Base-by-base conservation (phyloP, 2,888 invertebrate species). In the Philereme vetulata region DNA sequence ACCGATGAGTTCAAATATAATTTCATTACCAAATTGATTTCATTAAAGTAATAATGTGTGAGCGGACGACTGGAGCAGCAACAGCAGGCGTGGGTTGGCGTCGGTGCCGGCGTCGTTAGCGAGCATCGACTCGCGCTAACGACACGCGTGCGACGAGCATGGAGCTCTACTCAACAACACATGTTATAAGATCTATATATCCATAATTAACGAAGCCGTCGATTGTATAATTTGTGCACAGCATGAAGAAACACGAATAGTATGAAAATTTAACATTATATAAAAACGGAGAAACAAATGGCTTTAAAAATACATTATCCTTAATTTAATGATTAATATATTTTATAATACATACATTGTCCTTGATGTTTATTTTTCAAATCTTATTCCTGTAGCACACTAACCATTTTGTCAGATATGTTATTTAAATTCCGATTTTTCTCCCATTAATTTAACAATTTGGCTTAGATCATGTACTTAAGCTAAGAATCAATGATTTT, bases 341-440 rank as follows among this genome's bases (percentile, higher is more conserved):
- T 11, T 87, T 86, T 88, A 90, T 87, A 86, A 86, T 90, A 91
- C 87, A 90, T 86, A 90, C 88, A 91, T 86, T 88, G 90, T 88
- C 87, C 83, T 87, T 90, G 88, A 85, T 88, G 88, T 82, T 87
- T 86, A 80, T 81, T 78, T 79, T 82, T 83, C 84, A 84, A 85
- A 85, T 85, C 90, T 90, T 90, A 91, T 86, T 70, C 64, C 67
- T 86, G 90, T 92, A 92, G 88, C 89, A 91, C 92, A 92, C 92
- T 92, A 92, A 92, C 92, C 92, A 91, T 91, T 89, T 90, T 91
- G 88, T 90, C 89, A 90, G 92, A 92, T 92, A 92, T 92, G 92
- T 92, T 79, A 88, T 90, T 88, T 92, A 92, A 92, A 92, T 92
- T 92, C 91, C 84, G 90, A 89, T 89, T 90, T 85, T 90, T 88